Evolutionary conservation across 2,888 invertebrate species (phyloP), one percentile per base, ranked within the genome.

Genomic region (Dynastes tityus): DNA sequence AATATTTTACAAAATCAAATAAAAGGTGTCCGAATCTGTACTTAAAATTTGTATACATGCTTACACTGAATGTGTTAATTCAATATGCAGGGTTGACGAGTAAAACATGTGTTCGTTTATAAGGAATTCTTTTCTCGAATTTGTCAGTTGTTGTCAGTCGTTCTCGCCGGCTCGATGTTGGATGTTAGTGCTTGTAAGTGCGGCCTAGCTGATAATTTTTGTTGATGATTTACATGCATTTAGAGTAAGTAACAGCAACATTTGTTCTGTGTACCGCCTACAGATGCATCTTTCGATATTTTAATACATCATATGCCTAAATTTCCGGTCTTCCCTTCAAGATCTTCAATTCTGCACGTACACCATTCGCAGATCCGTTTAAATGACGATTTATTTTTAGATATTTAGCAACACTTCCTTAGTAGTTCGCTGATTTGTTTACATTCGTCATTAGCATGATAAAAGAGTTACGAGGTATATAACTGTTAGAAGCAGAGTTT

Each of bases 31-130:
- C 29, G 27, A 32, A 13, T 32, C 13, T 29, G 8, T 27, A 32
- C 63, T 63, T 32, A 2, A 63, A 63, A 63, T 63, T 63, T 63
- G 32, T 32, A 61, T 61, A 16, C 55, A 61, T 29, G 8, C 65
- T 29, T 37, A 45, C 40, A 37, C 5, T 37, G 4, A 37, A 37
- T 37, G 5, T 37, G 32, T 37, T 37, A 67, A 64, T 64, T 29
- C 22, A 67, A 22, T 63, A 22, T 68, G 51, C n/a, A 51, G 51
- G 27, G 51, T 68, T 22, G 68, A 51, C 29, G 49, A 68, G 29
- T 5, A 68, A 51, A 68, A 51, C 68, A 68, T 68, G 68, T 68
- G 68, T 68, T 29, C 22, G 45, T 55, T n/a, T 68, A 68, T 68
- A 68, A 51, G 40, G 49, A 22, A 51, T 29, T 51, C 49, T 68